Percentiles rank a stretch among this genome's conserved stretches.
These are phyloP conservation scores for Ophonus ardosiacus DNA, from an alignment of 2,888 invertebrate genomes.

Conservation along the genomic window DNA sequence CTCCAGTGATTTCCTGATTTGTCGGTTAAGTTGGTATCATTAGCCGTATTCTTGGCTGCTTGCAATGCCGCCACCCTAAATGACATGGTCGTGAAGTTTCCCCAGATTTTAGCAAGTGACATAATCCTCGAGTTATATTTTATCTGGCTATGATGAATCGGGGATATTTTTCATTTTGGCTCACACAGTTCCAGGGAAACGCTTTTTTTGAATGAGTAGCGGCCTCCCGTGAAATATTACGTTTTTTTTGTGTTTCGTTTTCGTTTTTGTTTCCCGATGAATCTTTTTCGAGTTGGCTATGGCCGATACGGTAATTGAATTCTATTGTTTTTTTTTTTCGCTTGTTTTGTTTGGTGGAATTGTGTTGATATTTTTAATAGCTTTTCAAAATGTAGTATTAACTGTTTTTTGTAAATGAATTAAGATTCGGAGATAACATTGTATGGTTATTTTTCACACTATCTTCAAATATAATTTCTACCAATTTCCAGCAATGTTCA, in stretches of 20 bases:
- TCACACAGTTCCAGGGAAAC: constrained; percentile 19
- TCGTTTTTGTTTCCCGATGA: constrained; percentile 44
- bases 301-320: constrained; percentile 50
- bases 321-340: constrained; percentile 46
- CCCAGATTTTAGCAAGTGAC: constrained; percentile 56
- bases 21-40: neutral
- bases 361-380: constrained; percentile 53
- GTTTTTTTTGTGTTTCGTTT: constrained; percentile 40
- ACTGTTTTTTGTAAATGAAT: constrained; percentile 21
- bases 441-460: neutral
- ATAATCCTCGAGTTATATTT: constrained; percentile 56
- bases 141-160: constrained; percentile 56
- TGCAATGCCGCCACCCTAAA: constrained; percentile 41
- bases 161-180: constrained; percentile 54
- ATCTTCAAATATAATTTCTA: neutral
- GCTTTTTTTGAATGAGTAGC: constrained; percentile 43
- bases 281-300: constrained; percentile 51
- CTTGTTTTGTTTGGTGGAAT: constrained; percentile 35
- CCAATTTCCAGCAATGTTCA: neutral
- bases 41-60: neutral
- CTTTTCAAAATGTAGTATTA: constrained; percentile 32
- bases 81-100: constrained; percentile 55
- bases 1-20: neutral
- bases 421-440: neutral
- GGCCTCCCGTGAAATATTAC: constrained; percentile 44